These are phyloP conservation scores for Oceanodroma leucorhoa DNA, from an alignment of 2,797 vertebrate genomes.

Conservation along the genomic window DNA sequence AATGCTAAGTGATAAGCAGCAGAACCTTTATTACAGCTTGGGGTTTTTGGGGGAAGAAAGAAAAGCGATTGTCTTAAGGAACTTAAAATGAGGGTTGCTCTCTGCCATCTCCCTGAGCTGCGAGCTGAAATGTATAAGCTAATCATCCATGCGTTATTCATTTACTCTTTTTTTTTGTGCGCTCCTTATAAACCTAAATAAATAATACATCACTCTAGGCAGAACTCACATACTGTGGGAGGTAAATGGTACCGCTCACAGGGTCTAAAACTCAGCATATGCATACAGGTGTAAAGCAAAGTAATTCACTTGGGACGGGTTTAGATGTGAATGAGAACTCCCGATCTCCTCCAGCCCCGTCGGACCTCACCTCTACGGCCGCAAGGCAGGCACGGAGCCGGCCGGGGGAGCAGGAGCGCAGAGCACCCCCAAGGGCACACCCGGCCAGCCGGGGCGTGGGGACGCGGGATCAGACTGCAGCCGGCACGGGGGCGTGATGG, in stretches of 20 bases:
- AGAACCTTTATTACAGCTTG: not conserved
- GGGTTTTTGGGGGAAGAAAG: not conserved
- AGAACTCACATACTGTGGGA: not conserved
- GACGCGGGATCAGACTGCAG: fast-evolving
- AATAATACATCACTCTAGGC: conserved; percentile 15
- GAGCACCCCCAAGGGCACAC: not conserved
- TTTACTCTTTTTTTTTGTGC: not conserved
- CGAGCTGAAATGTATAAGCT: not conserved
- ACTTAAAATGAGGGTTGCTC: not conserved
- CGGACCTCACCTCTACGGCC: fast-evolving
- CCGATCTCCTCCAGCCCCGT: fast-evolving
- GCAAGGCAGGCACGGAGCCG: fast-evolving
- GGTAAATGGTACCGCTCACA: not conserved
- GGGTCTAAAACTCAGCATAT: not conserved
- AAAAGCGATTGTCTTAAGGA: not conserved
- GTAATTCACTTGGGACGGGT: not conserved
- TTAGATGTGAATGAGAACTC: not conserved
- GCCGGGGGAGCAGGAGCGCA: not conserved
- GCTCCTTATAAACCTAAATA: conserved; percentile 48
- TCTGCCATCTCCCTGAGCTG: not conserved
- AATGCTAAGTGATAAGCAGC: not conserved
- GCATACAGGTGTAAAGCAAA: not conserved
- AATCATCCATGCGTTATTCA: conserved; percentile 29
- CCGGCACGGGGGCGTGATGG: fast-evolving
- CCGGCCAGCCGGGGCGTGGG: not conserved